Conservation (phyloP, 2,888 invertebrate genomes). For the Meandrusa payeni region DNA sequence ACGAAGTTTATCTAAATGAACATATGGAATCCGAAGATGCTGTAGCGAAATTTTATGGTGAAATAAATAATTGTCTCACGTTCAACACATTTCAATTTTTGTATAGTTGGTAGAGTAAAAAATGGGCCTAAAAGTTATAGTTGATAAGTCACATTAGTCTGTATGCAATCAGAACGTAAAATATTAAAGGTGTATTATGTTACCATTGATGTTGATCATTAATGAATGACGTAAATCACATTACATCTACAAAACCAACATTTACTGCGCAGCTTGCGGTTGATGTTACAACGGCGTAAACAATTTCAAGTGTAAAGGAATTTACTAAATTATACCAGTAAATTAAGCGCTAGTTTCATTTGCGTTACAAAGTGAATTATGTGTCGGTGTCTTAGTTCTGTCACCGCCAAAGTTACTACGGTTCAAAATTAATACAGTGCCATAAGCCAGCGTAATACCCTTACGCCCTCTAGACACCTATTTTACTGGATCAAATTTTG, state of each 20-base stretch:
- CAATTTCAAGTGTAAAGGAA: constrained; percentile 64
- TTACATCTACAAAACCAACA: constrained; percentile 34
- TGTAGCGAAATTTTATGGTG: no score
- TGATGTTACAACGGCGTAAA: constrained; percentile 39
- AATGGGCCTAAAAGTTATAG: no score
- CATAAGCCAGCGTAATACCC: constrained; percentile 77
- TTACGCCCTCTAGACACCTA: constrained; percentile 60
- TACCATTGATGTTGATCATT: no score
- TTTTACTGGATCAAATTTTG: constrained; percentile 73
- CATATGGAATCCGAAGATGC: no score
- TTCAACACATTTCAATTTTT: no score
- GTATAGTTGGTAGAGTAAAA: no score
- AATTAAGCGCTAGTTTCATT: constrained; percentile 79
- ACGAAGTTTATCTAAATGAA: no score
- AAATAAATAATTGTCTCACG: no score
- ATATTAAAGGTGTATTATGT: no score
- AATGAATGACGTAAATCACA: constrained; percentile 27
- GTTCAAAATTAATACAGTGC: constrained; percentile 81
- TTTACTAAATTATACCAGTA: constrained; percentile 78
- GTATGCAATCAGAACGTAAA: no score
- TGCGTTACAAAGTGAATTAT: constrained; percentile 79
- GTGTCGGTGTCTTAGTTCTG: constrained; percentile 79
- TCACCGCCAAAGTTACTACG: constrained; percentile 79
- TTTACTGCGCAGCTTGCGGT: constrained; percentile 31
- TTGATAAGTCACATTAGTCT: no score